Conservation (phyloP, 2,888 invertebrate species). For the Bugula neritina region DNA sequence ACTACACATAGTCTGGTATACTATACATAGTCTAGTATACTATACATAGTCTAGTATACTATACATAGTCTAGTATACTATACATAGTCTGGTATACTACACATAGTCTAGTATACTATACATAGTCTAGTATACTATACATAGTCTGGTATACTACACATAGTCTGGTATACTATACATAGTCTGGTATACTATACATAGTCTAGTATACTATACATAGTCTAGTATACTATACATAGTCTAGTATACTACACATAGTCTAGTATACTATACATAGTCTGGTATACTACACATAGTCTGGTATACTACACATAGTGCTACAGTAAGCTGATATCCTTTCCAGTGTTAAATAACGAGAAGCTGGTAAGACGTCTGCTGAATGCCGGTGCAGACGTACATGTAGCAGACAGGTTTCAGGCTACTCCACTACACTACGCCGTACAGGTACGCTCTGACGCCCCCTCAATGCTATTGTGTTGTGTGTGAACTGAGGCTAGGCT, state of each 20-base stretch:
- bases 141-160: not conserved
- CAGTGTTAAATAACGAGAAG: not conserved
- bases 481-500: too few relatives aligned
- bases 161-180: not conserved
- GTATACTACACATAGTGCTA: not conserved
- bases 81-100: not conserved
- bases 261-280: not conserved
- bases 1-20: not conserved
- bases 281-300: not conserved
- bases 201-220: not conserved
- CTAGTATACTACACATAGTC: not conserved
- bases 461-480: too few relatives aligned
- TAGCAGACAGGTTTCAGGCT: conserved; percentile 8
- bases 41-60: not conserved
- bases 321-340: not conserved
- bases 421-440: conserved; percentile 13
- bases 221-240: not conserved
- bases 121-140: not conserved
- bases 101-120: not conserved
- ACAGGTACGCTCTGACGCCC: conserved; percentile 16
- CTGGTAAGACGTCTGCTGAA: not conserved
- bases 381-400: not conserved
- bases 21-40: not conserved
- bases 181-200: not conserved
- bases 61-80: not conserved